A percentile compares a stretch with the other conserved stretches of the same genome.
These are phyloP conservation scores for Adineta ricciae DNA, from an alignment of 2,888 invertebrate genomes.

Conservation along the genomic window DNA sequence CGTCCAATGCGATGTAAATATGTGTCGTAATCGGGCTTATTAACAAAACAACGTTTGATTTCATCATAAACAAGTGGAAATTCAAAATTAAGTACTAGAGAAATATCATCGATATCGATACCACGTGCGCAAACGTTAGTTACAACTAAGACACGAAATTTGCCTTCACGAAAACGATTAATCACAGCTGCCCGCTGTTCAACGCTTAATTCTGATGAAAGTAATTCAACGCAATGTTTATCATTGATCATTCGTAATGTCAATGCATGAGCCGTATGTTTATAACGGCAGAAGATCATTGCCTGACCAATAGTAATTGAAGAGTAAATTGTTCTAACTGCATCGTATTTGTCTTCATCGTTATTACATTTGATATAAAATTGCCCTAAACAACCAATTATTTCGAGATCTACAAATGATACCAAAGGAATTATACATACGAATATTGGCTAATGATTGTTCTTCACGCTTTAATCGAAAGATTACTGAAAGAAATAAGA, in stretches of 20 bases:
- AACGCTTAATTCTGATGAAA: slow-evolving; percentile 83
- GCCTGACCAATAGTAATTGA: slow-evolving; percentile 90
- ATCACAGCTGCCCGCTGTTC: slow-evolving; percentile 81
- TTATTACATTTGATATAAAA: slow-evolving; percentile 79
- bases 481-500: slow-evolving; percentile 56
- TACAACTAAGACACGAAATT: slow-evolving; percentile 87
- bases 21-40: slow-evolving; percentile 84
- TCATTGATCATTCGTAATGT: slow-evolving; percentile 77
- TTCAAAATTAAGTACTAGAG: slow-evolving; percentile 95
- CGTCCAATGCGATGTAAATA: slow-evolving; percentile 93
- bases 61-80: slow-evolving; percentile 57
- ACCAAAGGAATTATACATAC: background rate
- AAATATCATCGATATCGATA: slow-evolving; percentile 56
- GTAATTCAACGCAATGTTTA: slow-evolving; percentile 82
- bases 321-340: slow-evolving; percentile 89
- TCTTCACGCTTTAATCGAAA: slow-evolving; percentile 71
- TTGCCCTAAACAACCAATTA: slow-evolving; percentile 62
- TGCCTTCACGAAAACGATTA: slow-evolving; percentile 77
- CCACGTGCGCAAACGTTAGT: slow-evolving; percentile 57
- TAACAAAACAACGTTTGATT: slow-evolving; percentile 40
- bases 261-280: slow-evolving; percentile 76
- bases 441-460: slow-evolving; percentile 83
- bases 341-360: slow-evolving; percentile 77
- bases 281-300: slow-evolving; percentile 89
- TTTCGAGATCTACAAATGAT: too few relatives aligned